Evolutionary conservation across 2,797 vertebrate genomes (phyloP).

Genomic region (Myripristis murdjan): DNA sequence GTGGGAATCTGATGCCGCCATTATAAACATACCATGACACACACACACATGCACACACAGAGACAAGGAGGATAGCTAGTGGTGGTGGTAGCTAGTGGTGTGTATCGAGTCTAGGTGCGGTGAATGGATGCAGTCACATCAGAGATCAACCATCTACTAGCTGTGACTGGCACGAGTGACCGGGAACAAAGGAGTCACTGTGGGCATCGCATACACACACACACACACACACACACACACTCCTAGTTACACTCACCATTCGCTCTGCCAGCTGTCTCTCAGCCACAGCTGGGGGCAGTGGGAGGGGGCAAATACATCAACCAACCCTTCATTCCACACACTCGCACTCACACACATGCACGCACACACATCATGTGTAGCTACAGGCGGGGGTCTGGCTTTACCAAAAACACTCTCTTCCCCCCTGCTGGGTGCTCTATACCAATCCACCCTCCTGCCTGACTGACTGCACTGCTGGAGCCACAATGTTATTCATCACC

Average conservation of each 20-base stretch:
- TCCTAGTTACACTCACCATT: slow-evolving; percentile 69
- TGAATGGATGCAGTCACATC: slow-evolving; percentile 80
- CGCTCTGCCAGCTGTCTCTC: slow-evolving; percentile 84
- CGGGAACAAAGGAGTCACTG: slow-evolving; percentile 86
- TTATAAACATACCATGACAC: slow-evolving; percentile 23
- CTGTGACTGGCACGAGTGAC: slow-evolving; percentile 81
- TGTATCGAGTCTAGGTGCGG: slow-evolving; percentile 56
- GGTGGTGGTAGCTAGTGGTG: slow-evolving; percentile 34
- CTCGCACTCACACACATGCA: slow-evolving; percentile 3
- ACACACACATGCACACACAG: neutral
- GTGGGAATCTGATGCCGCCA: slow-evolving; percentile 50
- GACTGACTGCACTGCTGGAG: slow-evolving; percentile 48
- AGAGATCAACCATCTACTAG: slow-evolving; percentile 72
- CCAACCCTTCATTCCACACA: slow-evolving; percentile 39
- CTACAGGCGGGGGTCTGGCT: slow-evolving; percentile 28
- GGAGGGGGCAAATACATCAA: slow-evolving; percentile 69
- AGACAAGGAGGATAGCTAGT: slow-evolving; percentile 8
- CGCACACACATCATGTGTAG: slow-evolving; percentile 39
- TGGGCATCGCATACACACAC: slow-evolving; percentile 57
- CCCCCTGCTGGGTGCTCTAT: slow-evolving; percentile 51
- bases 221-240: slow-evolving; percentile 29
- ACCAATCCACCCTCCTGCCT: slow-evolving; percentile 12
- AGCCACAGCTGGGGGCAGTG: neutral
- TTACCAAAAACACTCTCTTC: slow-evolving; percentile 25
- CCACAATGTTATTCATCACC: slow-evolving; percentile 43